Percentiles rank a stretch among this genome's conserved stretches.
Evolutionary conservation across 2,113 vertebrate genomes (phyloP).

Genomic region (Phodopus roborovskii): DNA sequence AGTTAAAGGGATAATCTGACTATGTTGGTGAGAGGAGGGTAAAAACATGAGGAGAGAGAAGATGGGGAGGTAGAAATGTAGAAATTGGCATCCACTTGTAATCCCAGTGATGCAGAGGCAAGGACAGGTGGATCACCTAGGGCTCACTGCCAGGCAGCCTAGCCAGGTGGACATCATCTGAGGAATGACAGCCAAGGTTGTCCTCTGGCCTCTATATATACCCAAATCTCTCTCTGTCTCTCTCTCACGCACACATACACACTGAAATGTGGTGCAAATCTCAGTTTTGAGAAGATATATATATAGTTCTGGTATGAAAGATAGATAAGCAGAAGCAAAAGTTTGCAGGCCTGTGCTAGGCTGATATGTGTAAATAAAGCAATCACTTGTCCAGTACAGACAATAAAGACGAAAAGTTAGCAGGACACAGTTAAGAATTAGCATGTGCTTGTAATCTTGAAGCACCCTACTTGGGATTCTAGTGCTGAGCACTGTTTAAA

Average conservation of each 20-base stretch:
- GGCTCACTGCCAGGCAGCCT: not conserved
- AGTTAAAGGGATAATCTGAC: not conserved
- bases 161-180: not conserved
- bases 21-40: not conserved
- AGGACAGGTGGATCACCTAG: not conserved
- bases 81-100: not conserved
- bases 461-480: not conserved
- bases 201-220: not conserved
- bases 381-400: not conserved
- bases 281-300: not conserved
- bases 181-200: not conserved
- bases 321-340: not conserved
- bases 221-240: not conserved
- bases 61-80: rapidly evolving
- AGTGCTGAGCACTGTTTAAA: not conserved
- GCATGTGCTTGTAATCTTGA: not conserved
- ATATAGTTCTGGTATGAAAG: not conserved
- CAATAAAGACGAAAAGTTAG: slow-evolving; percentile 30
- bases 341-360: not conserved
- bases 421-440: not conserved
- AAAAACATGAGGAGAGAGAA: not conserved
- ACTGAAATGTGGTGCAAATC: not conserved
- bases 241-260: not conserved
- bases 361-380: not conserved
- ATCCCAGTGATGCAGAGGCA: not conserved